Conservation (phyloP, 2,113 vertebrate species). For the Nannospalax galili region DNA sequence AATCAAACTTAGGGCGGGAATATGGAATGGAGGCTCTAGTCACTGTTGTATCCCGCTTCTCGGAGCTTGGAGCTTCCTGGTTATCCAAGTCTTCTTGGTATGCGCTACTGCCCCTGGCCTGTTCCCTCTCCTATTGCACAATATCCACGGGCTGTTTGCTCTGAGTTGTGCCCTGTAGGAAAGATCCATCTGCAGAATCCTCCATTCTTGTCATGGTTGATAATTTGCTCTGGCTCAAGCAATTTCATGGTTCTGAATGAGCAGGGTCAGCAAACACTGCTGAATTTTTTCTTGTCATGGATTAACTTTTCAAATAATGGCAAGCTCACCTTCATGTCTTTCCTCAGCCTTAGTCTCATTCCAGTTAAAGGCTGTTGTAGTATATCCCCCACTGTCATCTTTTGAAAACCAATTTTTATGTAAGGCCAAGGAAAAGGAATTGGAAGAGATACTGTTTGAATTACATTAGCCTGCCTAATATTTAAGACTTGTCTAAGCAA, state of each 20-base stretch:
- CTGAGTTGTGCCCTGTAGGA: not conserved
- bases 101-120: not conserved
- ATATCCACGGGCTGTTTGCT: rapidly evolving
- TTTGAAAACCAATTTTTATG: not conserved
- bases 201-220: not conserved
- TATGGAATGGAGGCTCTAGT: not conserved
- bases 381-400: not conserved
- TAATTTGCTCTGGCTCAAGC: slow-evolving; percentile 37
- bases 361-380: not conserved
- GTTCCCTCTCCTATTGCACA: not conserved
- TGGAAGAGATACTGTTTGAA: not conserved
- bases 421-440: not conserved
- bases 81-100: not conserved
- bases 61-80: not conserved
- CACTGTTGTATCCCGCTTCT: rapidly evolving
- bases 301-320: slow-evolving; percentile 68
- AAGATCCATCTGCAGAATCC: not conserved
- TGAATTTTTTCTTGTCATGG: slow-evolving; percentile 52
- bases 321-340: slow-evolving; percentile 31
- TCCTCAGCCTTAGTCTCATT: not conserved
- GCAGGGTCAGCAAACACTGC: slow-evolving; percentile 46
- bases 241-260: slow-evolving; percentile 57
- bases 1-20: not conserved
- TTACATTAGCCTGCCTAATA: not conserved
- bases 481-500: not conserved